These are phyloP conservation scores for Mohoua ochrocephala DNA, from an alignment of 2,113 vertebrate genomes.

Conservation along the genomic window DNA sequence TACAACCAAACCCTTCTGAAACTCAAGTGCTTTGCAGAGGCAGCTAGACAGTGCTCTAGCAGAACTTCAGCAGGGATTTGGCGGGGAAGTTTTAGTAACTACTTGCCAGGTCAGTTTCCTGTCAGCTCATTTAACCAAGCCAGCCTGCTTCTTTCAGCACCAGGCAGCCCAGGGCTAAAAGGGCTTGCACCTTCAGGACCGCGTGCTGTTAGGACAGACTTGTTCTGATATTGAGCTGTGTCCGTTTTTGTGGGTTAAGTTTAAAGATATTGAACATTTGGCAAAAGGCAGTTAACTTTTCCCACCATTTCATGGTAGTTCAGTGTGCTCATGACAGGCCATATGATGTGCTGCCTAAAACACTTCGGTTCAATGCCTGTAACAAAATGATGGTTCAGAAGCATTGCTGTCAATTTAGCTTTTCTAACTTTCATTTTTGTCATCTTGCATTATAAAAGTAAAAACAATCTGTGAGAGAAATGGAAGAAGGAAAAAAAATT, in stretches of 20 bases:
- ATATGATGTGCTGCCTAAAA: background rate
- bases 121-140: background rate
- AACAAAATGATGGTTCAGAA: background rate
- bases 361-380: background rate
- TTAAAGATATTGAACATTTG: background rate
- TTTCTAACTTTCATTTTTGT: background rate
- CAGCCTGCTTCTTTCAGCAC: background rate
- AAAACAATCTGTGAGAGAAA: background rate
- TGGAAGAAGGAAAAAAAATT: background rate
- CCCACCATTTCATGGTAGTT: background rate
- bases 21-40: background rate
- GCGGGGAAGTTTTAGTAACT: background rate
- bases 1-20: background rate
- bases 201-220: accelerated
- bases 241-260: background rate
- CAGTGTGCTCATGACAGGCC: background rate
- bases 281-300: background rate
- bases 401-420: background rate
- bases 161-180: background rate
- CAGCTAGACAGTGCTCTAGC: background rate
- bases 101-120: background rate
- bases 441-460: background rate
- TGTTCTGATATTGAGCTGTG: background rate
- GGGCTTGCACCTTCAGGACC: background rate
- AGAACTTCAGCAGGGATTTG: background rate